Evolutionary conservation across 1,140 invertebrate species (phyloP).

Genomic region (Theocolax elegans): DNA sequence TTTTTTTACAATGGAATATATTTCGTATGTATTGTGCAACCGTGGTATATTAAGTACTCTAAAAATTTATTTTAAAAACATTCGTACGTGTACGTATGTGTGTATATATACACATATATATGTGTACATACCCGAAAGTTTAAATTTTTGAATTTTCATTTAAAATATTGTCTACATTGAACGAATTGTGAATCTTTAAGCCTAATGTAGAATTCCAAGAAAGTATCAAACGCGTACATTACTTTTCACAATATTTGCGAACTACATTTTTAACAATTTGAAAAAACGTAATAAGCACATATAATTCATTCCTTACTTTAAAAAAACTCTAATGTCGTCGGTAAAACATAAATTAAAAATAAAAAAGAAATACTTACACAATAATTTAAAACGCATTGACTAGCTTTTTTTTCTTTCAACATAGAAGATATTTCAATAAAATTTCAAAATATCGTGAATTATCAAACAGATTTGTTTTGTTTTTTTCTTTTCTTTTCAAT

Average conservation of each 20-base stretch:
- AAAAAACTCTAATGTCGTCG: too few relatives aligned
- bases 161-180: conserved; percentile 16
- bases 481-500: conserved; percentile 9
- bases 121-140: too few relatives aligned
- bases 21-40: conserved; percentile 6
- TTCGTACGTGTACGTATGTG: too few relatives aligned
- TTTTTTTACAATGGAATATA: conserved; percentile 14
- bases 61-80: conserved; percentile 22
- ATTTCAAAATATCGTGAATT: not conserved
- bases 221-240: too few relatives aligned
- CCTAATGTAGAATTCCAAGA: too few relatives aligned
- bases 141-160: not conserved
- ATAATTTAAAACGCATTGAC: not conserved
- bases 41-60: conserved; percentile 27
- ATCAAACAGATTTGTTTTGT: too few relatives aligned
- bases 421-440: conserved; percentile 12
- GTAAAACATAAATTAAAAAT: not conserved
- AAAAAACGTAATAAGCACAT: too few relatives aligned
- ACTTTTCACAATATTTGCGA: too few relatives aligned
- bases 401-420: not conserved
- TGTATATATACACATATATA: too few relatives aligned
- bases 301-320: too few relatives aligned
- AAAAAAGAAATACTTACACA: not conserved
- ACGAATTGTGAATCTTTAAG: not conserved
- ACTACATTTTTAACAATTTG: too few relatives aligned